Evolutionary conservation across 1,140 invertebrate species (phyloP).

Genomic region (Cyclargus thomasi): DNA sequence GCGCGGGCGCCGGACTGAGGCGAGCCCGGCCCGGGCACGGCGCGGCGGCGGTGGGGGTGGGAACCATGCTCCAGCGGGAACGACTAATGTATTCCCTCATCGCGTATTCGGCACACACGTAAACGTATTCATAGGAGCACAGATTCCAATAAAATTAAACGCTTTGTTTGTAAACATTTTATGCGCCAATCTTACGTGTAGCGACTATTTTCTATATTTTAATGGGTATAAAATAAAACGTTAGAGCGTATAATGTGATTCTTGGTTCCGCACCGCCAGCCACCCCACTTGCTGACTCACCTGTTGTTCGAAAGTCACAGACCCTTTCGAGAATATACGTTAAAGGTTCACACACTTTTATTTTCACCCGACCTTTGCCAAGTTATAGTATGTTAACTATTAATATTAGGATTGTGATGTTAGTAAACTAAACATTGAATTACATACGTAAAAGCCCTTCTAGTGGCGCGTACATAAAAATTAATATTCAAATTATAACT

Average conservation of each 20-base stretch:
- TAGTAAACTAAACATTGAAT: background rate
- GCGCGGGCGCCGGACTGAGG: constrained; percentile 25
- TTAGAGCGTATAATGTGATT: constrained; percentile 28
- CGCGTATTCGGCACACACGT: background rate
- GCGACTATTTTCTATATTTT: background rate
- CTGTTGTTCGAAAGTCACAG: constrained; percentile 41
- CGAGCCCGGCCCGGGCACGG: constrained; percentile 55
- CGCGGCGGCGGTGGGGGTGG: constrained; percentile 69
- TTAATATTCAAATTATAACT: too few relatives aligned
- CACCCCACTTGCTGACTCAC: constrained; percentile 71
- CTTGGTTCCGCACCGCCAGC: constrained; percentile 51
- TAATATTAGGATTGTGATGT: background rate
- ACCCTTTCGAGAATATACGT: constrained; percentile 31
- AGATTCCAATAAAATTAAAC: background rate
- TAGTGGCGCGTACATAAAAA: too few relatives aligned
- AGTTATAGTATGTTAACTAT: constrained; percentile 3
- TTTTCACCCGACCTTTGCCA: constrained; percentile 10
- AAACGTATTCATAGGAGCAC: background rate
- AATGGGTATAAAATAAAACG: constrained; percentile 24
- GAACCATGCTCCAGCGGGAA: constrained; percentile 69
- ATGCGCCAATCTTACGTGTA: background rate
- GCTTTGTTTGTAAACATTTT: background rate
- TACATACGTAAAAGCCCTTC: too few relatives aligned
- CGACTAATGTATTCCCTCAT: constrained; percentile 48
- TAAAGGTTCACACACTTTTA: constrained; percentile 20